Evolutionary conservation across 2,797 vertebrate species (phyloP).

Genomic region (Microcaecilia unicolor): DNA sequence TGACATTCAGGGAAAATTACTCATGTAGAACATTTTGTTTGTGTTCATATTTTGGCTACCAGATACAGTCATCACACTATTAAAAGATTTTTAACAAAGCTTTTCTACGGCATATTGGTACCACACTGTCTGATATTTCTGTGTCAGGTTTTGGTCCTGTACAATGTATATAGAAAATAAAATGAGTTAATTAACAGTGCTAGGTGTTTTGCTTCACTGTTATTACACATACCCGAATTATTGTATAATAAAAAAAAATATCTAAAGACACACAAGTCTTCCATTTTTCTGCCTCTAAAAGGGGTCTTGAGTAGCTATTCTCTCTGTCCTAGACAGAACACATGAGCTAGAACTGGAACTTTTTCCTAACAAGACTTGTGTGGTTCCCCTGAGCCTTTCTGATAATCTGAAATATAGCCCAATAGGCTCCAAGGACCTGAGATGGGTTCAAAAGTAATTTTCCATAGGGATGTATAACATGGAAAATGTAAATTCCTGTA

Average conservation of each 20-base stretch:
- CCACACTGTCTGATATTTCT: neutral
- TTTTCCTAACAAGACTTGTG: no score
- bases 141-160: constrained; percentile 1
- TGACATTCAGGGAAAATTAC: constrained; percentile 22
- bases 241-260: neutral
- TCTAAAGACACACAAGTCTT: no score
- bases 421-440: no score
- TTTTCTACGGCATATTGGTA: constrained; percentile 2
- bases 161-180: constrained; percentile 10
- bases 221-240: neutral
- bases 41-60: constrained; percentile 13
- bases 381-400: no score
- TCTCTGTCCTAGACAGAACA: no score
- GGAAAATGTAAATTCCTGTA: no score
- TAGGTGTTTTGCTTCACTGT: constrained; percentile 1
- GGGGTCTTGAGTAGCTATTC: no score
- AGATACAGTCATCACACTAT: constrained; percentile 15
- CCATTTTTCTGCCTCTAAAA: no score
- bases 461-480: no score
- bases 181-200: constrained; percentile 4
- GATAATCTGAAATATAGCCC: no score
- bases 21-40: constrained; percentile 29
- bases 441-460: no score
- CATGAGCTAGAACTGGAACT: no score
- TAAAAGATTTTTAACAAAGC: constrained; percentile 14